Evolutionary conservation across 2,888 invertebrate genomes (phyloP), one percentile per base, ranked within the genome.

Genomic region (Leptinotarsa tumamoca): DNA sequence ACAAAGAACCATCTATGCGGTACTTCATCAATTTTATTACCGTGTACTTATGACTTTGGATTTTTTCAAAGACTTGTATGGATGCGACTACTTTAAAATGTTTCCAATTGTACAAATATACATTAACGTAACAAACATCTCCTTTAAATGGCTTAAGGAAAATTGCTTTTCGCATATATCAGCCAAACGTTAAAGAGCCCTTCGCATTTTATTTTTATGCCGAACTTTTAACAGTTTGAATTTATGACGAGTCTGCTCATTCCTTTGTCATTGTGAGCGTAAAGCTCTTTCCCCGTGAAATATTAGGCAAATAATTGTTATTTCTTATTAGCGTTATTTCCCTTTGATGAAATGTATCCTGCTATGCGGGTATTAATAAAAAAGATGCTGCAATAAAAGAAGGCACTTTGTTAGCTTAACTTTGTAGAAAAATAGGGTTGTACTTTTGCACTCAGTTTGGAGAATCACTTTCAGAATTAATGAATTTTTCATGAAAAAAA

Each of bases 111-210:
- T 79, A 79, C 78, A 80, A 81, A 81, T 80, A 82, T 83, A 81
- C 81, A 83, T 82, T 81, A 83, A 79, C 81, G 79, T 80, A 82
- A 83, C 82, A 83, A 83, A 82, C 82, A 80, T 80, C 79, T 74
- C 74, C 79, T 78, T 79, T 80, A 79, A 82, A 81, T 81, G 79
- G 80, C 80, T 80, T 77, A 79, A 78, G 78, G 80, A 79, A 81
- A 82, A 82, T 80, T 81, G 80, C 78, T 81, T 80, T 79, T 80
- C 79, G 81, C 81, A 80, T 82, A 82, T 82, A 82, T 82, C 82
- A 82, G 80, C 78, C 58, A 77, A 79, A 81, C 76, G 80, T 81
- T 80, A 78, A 80, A 77, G 72, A 78, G 71, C 71, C 75, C 78
- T 73, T 61, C 72, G 71, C 76, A 72, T 76, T 80, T 80, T 80